Percentiles rank a stretch among this genome's conserved stretches.
phyloP scores from a whole-genome alignment of 2,113 vertebrate species.

The Fulmarus glacialis region DNA sequence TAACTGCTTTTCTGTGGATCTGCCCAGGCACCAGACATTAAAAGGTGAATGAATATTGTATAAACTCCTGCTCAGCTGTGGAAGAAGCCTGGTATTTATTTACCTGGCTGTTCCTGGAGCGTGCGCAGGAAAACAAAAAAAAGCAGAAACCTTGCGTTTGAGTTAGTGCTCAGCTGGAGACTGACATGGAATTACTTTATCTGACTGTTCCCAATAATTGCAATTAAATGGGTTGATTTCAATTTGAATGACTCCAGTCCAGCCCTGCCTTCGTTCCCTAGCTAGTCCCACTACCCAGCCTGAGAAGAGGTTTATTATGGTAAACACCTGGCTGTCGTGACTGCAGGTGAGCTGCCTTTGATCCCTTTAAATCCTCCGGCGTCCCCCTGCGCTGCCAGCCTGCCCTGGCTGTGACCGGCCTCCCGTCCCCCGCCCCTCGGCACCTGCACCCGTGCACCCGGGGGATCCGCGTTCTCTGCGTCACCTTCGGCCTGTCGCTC shows the following conservation, averaged over 20 bases:
- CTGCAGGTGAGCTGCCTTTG: neutral
- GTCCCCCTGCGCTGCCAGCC: too few species aligned
- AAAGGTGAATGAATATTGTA: neutral
- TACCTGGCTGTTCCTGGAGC: neutral
- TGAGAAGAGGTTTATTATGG: neutral
- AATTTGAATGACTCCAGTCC: neutral
- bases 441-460: neutral
- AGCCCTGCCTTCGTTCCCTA: neutral
- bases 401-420: neutral
- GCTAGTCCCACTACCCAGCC: neutral
- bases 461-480: fast-evolving
- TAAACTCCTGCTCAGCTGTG: neutral
- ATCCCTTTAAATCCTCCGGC: too few species aligned
- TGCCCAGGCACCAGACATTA: neutral
- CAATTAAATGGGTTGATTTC: neutral
- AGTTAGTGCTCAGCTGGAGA: neutral
- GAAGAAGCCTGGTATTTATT: neutral
- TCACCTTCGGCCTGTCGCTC: neutral
- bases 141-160: neutral
- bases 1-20: neutral
- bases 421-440: neutral
- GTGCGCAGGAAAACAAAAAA: neutral
- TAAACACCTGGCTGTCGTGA: fast-evolving
- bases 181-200: fast-evolving
- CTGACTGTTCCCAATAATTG: neutral